Base-by-base conservation (phyloP, 2,797 vertebrate species). In the Aulostomus chinensis region DNA sequence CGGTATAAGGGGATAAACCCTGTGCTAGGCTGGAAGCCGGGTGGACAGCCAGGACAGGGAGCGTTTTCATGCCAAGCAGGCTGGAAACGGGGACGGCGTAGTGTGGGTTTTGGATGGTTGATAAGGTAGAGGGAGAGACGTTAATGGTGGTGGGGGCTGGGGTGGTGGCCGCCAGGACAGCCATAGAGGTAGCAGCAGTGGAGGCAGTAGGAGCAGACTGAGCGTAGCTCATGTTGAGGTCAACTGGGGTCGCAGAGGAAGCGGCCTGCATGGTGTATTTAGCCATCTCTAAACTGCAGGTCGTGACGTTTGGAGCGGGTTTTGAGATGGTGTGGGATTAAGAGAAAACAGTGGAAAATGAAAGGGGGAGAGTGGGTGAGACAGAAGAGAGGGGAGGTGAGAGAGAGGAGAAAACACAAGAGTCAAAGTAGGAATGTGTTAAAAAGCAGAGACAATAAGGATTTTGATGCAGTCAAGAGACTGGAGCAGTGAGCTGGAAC, bases 261-360 rank as follows among this genome's bases (percentile, higher is more conserved):
- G 92, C 93, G 65, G 93, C 91, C 93, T 96, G 94, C 93, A 94
- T 95, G 92, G 93, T 96, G 93, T 95, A 92, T 92, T 95, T 96
- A 93, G 95, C 95, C 94, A 97, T 94, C 92, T 97, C 95, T 94
- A 97, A 93, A 90, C 95, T 97, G 93, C 87, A 91, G 57, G 73
- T 21, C 7, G 21, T 49, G 70, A 60, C 0, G 39, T 51, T 63
- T 37, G 51, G 48, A 46, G 43, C 41, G 68, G 57, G 34, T 41
- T 75, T 70, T 61, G 53, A 54, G 45, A 70, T 8, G 69, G 53
- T 86, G 87, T 85, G 74, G 67, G 66, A 72, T 77, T 85, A 76
- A 74, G 68, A 74, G 67, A 76, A 69, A 54, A 70, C n/a, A 12
- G 35, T 40, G 66, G 74, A 64, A 83, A 62, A 82, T 41, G 67